Evolutionary conservation across 2,113 vertebrate species (phyloP).

Genomic region (Macroglossus sobrinus): DNA sequence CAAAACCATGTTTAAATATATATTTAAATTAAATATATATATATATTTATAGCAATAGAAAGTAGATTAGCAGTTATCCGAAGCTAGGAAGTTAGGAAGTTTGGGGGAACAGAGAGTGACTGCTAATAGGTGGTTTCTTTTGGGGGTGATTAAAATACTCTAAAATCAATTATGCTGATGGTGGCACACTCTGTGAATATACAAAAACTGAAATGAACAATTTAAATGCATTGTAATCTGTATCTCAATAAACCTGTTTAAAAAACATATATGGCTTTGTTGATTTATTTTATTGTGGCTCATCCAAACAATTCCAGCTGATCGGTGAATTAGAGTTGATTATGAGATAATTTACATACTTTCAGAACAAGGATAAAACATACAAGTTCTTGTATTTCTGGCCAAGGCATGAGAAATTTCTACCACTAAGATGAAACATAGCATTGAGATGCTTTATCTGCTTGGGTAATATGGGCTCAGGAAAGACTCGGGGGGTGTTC

Average conservation of each 20-base stretch:
- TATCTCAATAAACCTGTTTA: background rate
- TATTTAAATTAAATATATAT: too few species aligned
- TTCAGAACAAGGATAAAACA: background rate
- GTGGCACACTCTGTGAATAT: background rate
- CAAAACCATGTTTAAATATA: background rate
- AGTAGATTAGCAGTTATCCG: background rate
- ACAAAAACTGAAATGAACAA: background rate
- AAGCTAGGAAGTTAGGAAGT: background rate
- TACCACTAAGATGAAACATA: background rate
- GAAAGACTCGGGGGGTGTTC: background rate
- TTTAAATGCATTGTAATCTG: background rate
- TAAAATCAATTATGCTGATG: background rate
- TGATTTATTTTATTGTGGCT: conserved; percentile 8
- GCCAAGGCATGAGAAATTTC: background rate
- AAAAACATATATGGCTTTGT: background rate
- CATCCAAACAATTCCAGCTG: background rate
- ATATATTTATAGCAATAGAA: background rate
- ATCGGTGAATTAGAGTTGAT: background rate
- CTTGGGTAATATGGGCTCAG: background rate
- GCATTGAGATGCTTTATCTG: background rate
- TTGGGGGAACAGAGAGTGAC: background rate
- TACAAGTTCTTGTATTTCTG: background rate
- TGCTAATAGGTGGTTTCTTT: background rate
- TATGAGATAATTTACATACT: background rate
- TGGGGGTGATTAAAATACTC: background rate